Conservation (phyloP, 2,113 vertebrate genomes). For the Eptesicus fuscus region DNA sequence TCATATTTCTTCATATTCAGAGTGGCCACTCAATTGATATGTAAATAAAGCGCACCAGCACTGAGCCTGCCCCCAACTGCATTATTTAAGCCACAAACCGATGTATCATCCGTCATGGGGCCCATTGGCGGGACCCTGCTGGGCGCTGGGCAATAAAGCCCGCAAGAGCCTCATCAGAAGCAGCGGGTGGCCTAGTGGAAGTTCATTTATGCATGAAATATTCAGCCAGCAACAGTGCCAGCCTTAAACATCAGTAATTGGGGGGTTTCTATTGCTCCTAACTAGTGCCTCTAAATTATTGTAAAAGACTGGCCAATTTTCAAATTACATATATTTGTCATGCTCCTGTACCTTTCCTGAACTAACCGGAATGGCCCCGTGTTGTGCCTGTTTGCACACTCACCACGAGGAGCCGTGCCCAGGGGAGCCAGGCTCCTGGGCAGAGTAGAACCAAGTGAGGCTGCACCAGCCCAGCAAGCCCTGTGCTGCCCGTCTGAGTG, state of each 20-base stretch:
- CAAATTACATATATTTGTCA: slow-evolving; percentile 89
- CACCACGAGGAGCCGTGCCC: slow-evolving; percentile 60
- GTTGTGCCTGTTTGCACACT: slow-evolving; percentile 76
- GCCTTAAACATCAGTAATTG: slow-evolving; percentile 90
- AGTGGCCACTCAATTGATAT: slow-evolving; percentile 85
- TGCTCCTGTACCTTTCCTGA: slow-evolving; percentile 87
- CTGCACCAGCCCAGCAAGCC: slow-evolving; percentile 33
- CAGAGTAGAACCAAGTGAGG: slow-evolving; percentile 1
- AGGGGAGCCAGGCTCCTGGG: neutral
- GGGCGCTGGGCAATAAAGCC: slow-evolving; percentile 90
- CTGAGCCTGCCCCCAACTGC: slow-evolving; percentile 80
- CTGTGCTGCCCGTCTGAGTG: neutral
- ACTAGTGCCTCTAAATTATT: slow-evolving; percentile 89
- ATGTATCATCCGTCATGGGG: slow-evolving; percentile 89
- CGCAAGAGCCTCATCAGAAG: slow-evolving; percentile 90
- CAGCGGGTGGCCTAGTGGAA: slow-evolving; percentile 88
- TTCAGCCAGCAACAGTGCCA: slow-evolving; percentile 88
- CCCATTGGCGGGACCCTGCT: slow-evolving; percentile 88
- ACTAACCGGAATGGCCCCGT: slow-evolving; percentile 79
- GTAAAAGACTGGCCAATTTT: slow-evolving; percentile 88
- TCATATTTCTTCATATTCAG: slow-evolving; percentile 83
- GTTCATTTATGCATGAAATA: slow-evolving; percentile 93
- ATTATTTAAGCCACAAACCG: slow-evolving; percentile 86
- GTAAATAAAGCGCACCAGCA: slow-evolving; percentile 86
- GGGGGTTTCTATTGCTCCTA: slow-evolving; percentile 87